Percentiles rank a stretch among this genome's conserved stretches.
These are phyloP conservation scores for Thomomys bottae DNA, from an alignment of 2,113 vertebrate genomes.

Conservation along the genomic window DNA sequence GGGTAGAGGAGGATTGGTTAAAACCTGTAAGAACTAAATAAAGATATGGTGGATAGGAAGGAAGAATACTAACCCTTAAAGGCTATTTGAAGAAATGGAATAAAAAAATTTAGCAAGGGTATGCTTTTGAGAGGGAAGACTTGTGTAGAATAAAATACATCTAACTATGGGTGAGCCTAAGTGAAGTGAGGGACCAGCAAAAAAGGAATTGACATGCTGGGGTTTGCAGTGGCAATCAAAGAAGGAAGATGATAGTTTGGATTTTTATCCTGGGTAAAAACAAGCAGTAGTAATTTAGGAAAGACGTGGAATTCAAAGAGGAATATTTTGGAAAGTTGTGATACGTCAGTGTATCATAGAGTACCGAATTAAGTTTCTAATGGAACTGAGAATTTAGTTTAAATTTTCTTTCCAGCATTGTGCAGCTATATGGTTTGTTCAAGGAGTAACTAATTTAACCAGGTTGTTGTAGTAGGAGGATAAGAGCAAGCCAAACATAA, in stretches of 20 bases:
- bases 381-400: slow-evolving; percentile 11
- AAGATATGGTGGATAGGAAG: neutral
- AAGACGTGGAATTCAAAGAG: neutral
- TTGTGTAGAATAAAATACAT: neutral
- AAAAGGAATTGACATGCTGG: neutral
- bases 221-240: neutral
- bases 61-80: neutral
- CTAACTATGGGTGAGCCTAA: neutral
- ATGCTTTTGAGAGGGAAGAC: neutral
- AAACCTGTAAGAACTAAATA: neutral
- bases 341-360: neutral
- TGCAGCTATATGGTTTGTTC: slow-evolving; percentile 25
- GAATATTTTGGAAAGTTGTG: neutral
- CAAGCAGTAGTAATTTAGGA: neutral
- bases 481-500: slow-evolving; percentile 26
- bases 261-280: neutral
- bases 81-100: neutral
- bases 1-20: neutral
- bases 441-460: neutral
- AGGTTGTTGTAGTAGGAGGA: neutral
- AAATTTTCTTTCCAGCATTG: neutral
- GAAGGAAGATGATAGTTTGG: neutral
- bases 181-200: neutral
- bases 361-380: slow-evolving; percentile 3
- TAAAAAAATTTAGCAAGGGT: neutral